Base-by-base conservation (phyloP, 2,888 invertebrate genomes). In the Cantharis rustica region DNA sequence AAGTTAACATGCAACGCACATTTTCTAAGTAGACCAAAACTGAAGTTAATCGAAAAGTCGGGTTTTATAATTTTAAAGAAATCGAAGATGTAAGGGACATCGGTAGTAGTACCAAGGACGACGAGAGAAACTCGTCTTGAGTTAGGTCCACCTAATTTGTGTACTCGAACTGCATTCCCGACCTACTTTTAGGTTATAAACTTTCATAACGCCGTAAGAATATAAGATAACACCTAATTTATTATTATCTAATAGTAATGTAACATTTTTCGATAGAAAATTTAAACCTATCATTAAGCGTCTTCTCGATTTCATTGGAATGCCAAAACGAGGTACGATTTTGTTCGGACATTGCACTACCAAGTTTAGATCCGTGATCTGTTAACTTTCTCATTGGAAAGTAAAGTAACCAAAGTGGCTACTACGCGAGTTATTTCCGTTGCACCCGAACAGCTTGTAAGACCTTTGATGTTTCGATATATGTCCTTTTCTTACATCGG, bases 1-100 rank as follows among this genome's bases (percentile, higher is more conserved):
- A 47, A 79, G 80, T 84, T 84, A 82, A 82, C 84, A 85, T 85
- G 84, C 84, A 78, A 82, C 62, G 79, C 78, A 80, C 80, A 78
- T 79, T 79, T 75, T 81, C 83, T 84, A 86, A 86, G 85, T 87
- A 86, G 86, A 86, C 85, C 86, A 84, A 85, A 84, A 84, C 85
- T 82, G 75, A 76, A 73, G 75, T 71, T 68, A 64, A 31, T 68
- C 27, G 26, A 31, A 27, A 31, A 27, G 68, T 31, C 31, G 16
- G 26, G 20, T 64, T 64, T 64, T 20, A 16, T 47, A n/a, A n/a
- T 47, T 66, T 66, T n/a, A 20, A n/a, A 64, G 16, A 17, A 64
- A 17, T 75, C 31, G 77, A 20, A 2, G 64, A 2, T 5, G 11
- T 23, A 20, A 66, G 70, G 79, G 77, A 75, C 81, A 80, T 80